Evolutionary conservation across 2,113 vertebrate genomes (phyloP).

Genomic region (Picathartes gymnocephalus): DNA sequence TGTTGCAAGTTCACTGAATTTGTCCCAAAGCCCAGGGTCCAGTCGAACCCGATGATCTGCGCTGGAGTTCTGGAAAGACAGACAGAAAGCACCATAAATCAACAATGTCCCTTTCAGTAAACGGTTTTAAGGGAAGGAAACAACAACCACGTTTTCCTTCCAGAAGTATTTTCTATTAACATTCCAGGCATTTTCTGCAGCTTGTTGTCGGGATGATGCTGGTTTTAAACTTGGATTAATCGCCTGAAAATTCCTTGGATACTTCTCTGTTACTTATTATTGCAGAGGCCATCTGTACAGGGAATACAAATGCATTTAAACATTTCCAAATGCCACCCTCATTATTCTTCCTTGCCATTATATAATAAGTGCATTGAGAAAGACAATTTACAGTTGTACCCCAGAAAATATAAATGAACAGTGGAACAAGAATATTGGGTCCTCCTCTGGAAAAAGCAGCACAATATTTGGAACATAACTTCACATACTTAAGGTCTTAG

Average conservation of each 20-base stretch:
- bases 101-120: background rate
- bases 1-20: conserved; percentile 99
- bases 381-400: conserved; percentile 38
- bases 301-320: conserved; percentile 54
- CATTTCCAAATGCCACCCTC: conserved; percentile 56
- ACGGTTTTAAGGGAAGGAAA: background rate
- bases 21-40: conserved; percentile 98
- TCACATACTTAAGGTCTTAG: conserved; percentile 38
- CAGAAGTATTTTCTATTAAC: background rate
- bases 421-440: conserved; percentile 5
- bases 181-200: conserved; percentile 1
- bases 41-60: conserved; percentile 94
- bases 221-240: conserved; percentile 30
- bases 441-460: conserved; percentile 39
- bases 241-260: conserved; percentile 29
- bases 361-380: conserved; percentile 47
- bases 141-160: background rate
- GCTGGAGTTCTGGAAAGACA: conserved; percentile 87
- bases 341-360: conserved; percentile 46
- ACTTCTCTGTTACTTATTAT: conserved; percentile 43
- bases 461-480: background rate
- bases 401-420: conserved; percentile 43
- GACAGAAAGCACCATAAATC: conserved; percentile 23
- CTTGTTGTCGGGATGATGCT: background rate
- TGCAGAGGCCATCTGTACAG: conserved; percentile 50